Evolutionary conservation across 2,888 invertebrate species (phyloP).

Genomic region (Plebejus melissa): DNA sequence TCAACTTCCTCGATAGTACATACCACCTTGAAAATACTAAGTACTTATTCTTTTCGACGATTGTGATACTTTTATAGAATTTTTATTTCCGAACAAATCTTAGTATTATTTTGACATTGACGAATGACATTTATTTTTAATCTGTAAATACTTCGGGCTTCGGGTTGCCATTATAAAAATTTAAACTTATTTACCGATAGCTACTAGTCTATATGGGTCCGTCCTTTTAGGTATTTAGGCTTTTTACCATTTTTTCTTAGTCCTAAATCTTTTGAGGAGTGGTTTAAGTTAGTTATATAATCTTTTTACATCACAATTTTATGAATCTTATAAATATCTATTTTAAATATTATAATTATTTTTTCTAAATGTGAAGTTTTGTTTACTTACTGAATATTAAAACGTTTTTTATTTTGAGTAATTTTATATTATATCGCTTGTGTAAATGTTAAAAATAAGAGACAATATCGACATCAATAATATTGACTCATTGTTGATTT

Average conservation of each 20-base stretch:
- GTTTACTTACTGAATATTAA: background rate
- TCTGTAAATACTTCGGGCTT: constrained; percentile 48
- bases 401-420: background rate
- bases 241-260: constrained; percentile 42
- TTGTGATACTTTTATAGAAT: constrained; percentile 40
- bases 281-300: constrained; percentile 39
- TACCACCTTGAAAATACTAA: constrained; percentile 36
- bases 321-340: constrained; percentile 22
- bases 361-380: constrained; percentile 10
- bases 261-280: constrained; percentile 42
- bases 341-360: background rate
- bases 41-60: constrained; percentile 38
- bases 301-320: constrained; percentile 33
- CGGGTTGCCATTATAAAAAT: constrained; percentile 51
- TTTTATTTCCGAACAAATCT: constrained; percentile 39
- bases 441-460: background rate
- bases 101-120: constrained; percentile 33
- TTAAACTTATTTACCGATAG: constrained; percentile 44
- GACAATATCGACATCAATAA: background rate
- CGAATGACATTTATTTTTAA: constrained; percentile 40
- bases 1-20: too few relatives aligned
- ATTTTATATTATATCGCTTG: background rate
- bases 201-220: constrained; percentile 49
- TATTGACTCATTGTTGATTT: constrained; percentile 10
- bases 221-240: constrained; percentile 45